Base-by-base conservation (phyloP, 2,888 invertebrate species). In the Eupithecia pulchellata region DNA sequence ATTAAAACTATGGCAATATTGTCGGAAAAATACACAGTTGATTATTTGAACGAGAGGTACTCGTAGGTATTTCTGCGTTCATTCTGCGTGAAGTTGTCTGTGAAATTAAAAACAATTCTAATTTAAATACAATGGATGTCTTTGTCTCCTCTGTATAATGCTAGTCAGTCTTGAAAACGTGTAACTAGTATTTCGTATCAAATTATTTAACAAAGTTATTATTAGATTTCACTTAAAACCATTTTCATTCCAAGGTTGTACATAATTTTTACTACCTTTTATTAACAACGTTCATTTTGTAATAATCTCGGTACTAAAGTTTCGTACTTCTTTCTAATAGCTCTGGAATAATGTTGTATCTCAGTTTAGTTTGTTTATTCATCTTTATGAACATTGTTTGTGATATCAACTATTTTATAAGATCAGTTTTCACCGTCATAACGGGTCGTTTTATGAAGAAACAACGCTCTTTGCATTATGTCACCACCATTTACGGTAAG, bases 381-480 rank as follows among this genome's bases (percentile, higher is more conserved):
- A 81, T 96, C 71, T 78, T 96, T 36, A 84, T 96, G 9, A 96
- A 97, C 82, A 89, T 95, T 64, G 85, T 95, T 69, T 94, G 96
- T 80, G 97, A 97, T 88, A 89, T 97, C 58, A 96, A 97, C 87
- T 97, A 97, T 87, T 96, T 97, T 84, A 84, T 96, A 76, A 95
- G 97, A 80, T 95, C 96, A 86, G 92, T 95, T 78, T 90, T 97
- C 78, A 96, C 96, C 77, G 95, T 97, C 62, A 79, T 97, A 76
- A 91, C 95, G 76, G 96, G 97, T 34, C 94, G 95, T 74, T 94
- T 96, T 73, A 95, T 95, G 84, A 96, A 96, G 89, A 95, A 95
- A 72, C 95, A 92, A 80, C 94, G 95, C 72, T 95, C 95, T 82
- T 95, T 97, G 78, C 91, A 96, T 77, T 97, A 97, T 82, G 95